Base-by-base conservation (phyloP, 2,888 invertebrate genomes). In the Cosmopolites sordidus region DNA sequence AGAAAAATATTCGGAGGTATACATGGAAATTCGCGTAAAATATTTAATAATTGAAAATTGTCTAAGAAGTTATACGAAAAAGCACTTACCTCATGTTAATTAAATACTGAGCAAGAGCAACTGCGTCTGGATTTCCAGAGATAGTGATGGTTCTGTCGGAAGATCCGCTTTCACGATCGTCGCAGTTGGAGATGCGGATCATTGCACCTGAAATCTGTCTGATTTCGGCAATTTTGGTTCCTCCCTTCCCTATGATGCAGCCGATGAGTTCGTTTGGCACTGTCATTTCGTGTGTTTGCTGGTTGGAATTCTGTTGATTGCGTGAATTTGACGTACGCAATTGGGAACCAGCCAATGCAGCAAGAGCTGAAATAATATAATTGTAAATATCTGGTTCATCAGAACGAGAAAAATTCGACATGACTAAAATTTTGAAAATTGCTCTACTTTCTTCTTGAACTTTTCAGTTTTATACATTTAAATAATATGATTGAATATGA, bases 181-280 rank as follows among this genome's bases (percentile, higher is more conserved):
- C 97, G 74, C 94, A 94, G 76, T 97, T 97, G 59, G 96, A 95
- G 79, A 98, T 98, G 78, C 97, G 90, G 75, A 98, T 98, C 89
- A 94, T 95, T 55, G 98, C 98, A 54, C 88, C 88, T 62, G 96
- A 96, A 68, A 97, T 92, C 81, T 98, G 96, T 75, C 97, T 87
- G 70, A 98, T 98, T 81, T 98, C 97, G 48, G 97, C 97, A 66
- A 98, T 98, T 77, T 97, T 98, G 70, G 95, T 94, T 70, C 97
- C 97, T 16, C 96, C 97, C 76, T 97, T 94, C 69, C 97, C 97
- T 75, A 98, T 98, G 73, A 98, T 94, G 80, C 97, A 97, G 51
- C 97, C 97, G 73, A 98, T 97, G 69, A 97, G 83, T 75, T 97
- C 97, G 75, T 98, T 98, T 63, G 97, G 96, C 67, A 98, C 96